Evolutionary conservation across 53 echinoderm and acorn worm genomes (phyloP), one percentile per base, ranked within the genome.

Genomic region (Mesocentrotus franciscanus): DNA sequence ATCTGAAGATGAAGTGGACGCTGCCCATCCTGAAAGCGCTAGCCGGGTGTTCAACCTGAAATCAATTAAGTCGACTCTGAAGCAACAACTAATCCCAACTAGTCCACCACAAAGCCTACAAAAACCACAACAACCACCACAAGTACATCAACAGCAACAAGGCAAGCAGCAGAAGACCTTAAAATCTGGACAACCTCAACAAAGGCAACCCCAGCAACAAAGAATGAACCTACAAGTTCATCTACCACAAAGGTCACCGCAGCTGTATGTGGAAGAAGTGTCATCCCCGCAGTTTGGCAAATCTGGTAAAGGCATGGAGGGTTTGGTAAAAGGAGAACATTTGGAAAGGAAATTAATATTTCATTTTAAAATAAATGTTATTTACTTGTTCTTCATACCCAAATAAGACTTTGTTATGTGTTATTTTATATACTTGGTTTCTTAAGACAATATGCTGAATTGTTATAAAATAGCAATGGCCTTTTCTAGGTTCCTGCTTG

Each of bases 31-130:
- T 10, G 58, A 85, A 0, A 85, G 85, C 17, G 58, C 58, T 57
- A 85, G 85, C 27, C 42, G 85, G 56, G 85, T 85, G 27, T 57
- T 57, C 57, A 85, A 85, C 24, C 85, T 85, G 16, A 85, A 85
- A n/a, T 85, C 56, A 32, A 36, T 0, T 9, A 83, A 36, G 76
- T 15, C 76, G 11, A 1, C 30, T 30, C 30, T n/a, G 15, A 9
- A 57, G 24, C 85, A 57, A 57, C 85, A 55, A 85, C 85, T 15
- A 24, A 9, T 20, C 84, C 39, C 14, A 58, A 85, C 24, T 24
- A 56, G 1, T 22, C 83, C 83, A 83, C 83, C 85, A 58, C 56
- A 26, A 17, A 11, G 85, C 10, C 10, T 26, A 26, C 58, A 55
- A 57, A 49, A 39, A 15, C 49, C 18, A 55, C 85, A 85, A 85